Percentiles rank a stretch among this genome's conserved stretches.
Conservation (phyloP, 2,888 invertebrate species). For the Stenotaenia linearis region DNA sequence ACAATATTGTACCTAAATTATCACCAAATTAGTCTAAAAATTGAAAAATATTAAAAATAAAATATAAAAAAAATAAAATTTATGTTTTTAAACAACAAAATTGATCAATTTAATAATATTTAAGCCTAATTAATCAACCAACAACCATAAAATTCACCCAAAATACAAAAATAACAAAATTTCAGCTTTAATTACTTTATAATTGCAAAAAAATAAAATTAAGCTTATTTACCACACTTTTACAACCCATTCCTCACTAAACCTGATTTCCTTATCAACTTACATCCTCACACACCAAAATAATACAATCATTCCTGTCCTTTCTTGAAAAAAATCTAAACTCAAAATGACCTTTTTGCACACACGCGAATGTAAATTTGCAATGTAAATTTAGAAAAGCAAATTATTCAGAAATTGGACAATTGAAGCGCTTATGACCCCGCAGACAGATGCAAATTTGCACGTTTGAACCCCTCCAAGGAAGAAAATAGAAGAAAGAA, state of each 20-base stretch:
- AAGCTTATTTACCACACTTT: neutral
- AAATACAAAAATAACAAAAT: neutral
- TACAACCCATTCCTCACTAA: too few species aligned
- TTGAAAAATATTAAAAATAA: too few species aligned
- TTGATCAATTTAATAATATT: too few species aligned
- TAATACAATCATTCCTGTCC: neutral
- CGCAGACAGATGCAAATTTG: constrained; percentile 7
- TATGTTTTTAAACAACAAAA: too few species aligned
- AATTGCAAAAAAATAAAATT: neutral
- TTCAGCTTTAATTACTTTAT: neutral
- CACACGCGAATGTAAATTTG: neutral
- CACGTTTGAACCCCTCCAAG: constrained; percentile 16
- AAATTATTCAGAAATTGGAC: constrained; percentile 26
- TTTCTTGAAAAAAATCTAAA: neutral
- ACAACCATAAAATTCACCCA: too few species aligned
- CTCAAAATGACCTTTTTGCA: neutral
- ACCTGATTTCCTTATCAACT: too few species aligned
- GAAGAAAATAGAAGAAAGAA: neutral
- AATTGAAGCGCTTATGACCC: constrained; percentile 1
- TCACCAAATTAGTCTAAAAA: too few species aligned
- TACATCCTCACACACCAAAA: too few species aligned
- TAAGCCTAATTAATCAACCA: too few species aligned
- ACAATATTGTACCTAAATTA: too few species aligned
- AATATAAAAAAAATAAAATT: too few species aligned
- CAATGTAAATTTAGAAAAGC: neutral